Conservation (phyloP, 2,113 vertebrate genomes). For the Mus spicilegus region DNA sequence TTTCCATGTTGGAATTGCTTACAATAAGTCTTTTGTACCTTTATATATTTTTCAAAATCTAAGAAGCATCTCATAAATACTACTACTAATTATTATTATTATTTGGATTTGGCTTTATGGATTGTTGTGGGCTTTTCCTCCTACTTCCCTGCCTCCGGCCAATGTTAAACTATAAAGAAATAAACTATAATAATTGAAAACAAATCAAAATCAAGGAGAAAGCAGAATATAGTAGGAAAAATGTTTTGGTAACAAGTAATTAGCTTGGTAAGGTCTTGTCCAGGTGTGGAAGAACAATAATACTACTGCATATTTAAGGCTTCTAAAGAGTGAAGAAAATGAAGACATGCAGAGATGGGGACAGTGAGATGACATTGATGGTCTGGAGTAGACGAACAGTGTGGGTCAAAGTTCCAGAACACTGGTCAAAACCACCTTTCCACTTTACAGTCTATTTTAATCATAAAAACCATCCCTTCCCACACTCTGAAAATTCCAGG, state of each 20-base stretch:
- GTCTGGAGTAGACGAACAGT: neutral
- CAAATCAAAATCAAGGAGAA: slow-evolving; percentile 32
- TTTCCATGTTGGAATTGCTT: neutral
- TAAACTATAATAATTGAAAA: neutral
- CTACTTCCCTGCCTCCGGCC: neutral
- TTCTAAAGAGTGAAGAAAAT: neutral
- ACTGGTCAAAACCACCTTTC: slow-evolving; percentile 48
- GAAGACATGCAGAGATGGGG: neutral
- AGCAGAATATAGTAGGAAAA: neutral
- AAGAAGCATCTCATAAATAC: neutral
- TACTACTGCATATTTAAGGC: neutral
- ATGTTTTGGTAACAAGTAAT: slow-evolving; percentile 20
- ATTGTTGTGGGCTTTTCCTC: neutral
- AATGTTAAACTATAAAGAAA: neutral
- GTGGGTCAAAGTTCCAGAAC: slow-evolving; percentile 44
- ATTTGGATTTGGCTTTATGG: neutral
- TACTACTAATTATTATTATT: no score
- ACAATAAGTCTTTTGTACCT: neutral
- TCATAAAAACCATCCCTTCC: slow-evolving; percentile 68
- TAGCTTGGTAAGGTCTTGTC: neutral
- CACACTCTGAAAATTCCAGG: slow-evolving; percentile 68
- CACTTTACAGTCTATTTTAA: slow-evolving; percentile 63
- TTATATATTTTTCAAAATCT: slow-evolving; percentile 15
- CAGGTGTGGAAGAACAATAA: neutral
- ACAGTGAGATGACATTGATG: no score